Base-by-base conservation (phyloP, 2,797 vertebrate species). In the Ciconia nigra region DNA sequence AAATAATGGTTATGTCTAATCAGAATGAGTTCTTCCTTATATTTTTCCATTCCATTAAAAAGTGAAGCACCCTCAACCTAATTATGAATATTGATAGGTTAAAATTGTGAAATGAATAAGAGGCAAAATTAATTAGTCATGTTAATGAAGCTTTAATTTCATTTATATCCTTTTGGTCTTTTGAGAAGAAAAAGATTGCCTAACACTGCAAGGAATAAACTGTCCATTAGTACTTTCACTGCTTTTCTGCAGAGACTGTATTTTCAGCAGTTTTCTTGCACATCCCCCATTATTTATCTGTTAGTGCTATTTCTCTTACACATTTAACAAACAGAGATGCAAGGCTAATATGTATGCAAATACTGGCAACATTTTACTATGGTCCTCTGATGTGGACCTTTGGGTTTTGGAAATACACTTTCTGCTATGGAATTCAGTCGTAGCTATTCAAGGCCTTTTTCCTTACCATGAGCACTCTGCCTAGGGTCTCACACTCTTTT, bases 21-120 rank as follows among this genome's bases (percentile, higher is more conserved):
- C 39, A 94, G 89, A 95, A 94, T 78, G 77, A 97, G 71, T 94
- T 62, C 51, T 93, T 97, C 93, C 83, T 95, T 47, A 62, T 86
- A 85, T 87, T 84, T 96, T 96, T 94, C 86, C 79, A 86, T 96
- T 97, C 90, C 94, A 94, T 97, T 97, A 96, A 84, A 90, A 96
- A 95, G 35, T 69, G 47, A 95, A 85, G 61, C n/a, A 89, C 77
- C 91, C 71, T 94, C 52, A 92, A 87, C 83, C 49, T 96, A 95
- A 95, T 96, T 96, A 95, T 65, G 72, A 90, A 80, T 93, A 66
- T 91, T 96, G 61, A 86, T 96, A 93, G 69, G 61, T 91, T 92
- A 94, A 66, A 74, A 85, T 16, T 93, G 77, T 95, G 71, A 95
- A 97, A 94, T 65, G 78, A 90, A 85, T 76, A 92, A 96, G 87